phyloP scores from a whole-genome alignment of 2,888 invertebrate species.

The Augochlorella aurata region DNA sequence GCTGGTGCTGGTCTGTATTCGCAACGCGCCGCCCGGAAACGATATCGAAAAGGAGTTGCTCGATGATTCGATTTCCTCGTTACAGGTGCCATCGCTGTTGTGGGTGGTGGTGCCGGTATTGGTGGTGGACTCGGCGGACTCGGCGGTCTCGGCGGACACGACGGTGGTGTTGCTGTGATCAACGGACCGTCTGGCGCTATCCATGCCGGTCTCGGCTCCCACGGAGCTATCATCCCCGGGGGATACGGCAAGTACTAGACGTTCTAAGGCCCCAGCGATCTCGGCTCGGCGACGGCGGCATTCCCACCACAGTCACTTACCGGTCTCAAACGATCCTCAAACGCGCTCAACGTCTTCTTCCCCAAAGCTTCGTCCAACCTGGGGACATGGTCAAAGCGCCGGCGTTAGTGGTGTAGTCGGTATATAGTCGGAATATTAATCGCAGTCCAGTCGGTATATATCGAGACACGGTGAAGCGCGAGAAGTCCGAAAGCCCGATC shows the following conservation, averaged over 20 bases:
- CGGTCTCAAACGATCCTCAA: conserved; percentile 79
- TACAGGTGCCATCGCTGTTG: conserved; percentile 80
- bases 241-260: conserved; percentile 80
- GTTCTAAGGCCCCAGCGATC: conserved; percentile 81
- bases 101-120: conserved; percentile 78
- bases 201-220: conserved; percentile 81
- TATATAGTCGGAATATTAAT: conserved; percentile 55
- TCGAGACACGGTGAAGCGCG: conserved; percentile 49
- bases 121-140: conserved; percentile 79
- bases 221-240: conserved; percentile 82
- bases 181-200: conserved; percentile 82
- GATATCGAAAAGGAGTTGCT: no score
- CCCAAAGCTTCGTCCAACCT: conserved; percentile 75
- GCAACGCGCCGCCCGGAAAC: background rate
- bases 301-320: conserved; percentile 80
- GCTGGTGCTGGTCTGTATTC: conserved; percentile 52
- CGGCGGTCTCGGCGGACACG: conserved; percentile 80
- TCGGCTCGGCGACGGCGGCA: conserved; percentile 82
- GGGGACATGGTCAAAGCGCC: conserved; percentile 70
- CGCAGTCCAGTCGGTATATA: conserved; percentile 49
- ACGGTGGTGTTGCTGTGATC: conserved; percentile 81
- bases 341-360: conserved; percentile 79
- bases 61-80: no score
- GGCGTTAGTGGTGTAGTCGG: conserved; percentile 59
- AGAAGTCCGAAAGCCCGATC: conserved; percentile 31